Evolutionary conservation across 2,888 invertebrate genomes (phyloP).

Genomic region (Morpho achilles): DNA sequence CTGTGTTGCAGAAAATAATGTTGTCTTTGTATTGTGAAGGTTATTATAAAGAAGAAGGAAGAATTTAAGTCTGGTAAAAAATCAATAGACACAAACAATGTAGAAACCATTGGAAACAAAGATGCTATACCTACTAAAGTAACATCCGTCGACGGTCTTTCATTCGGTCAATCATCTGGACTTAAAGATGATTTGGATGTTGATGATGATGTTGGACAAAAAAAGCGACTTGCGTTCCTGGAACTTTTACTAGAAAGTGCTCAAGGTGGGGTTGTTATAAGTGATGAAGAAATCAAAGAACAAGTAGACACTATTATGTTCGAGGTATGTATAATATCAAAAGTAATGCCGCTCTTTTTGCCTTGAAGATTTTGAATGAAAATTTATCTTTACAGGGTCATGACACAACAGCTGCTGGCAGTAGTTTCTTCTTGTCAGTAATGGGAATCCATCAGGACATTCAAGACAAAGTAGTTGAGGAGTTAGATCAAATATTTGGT

Average conservation of each 20-base stretch:
- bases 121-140: conserved; percentile 13
- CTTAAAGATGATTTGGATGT: conserved; percentile 90
- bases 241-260: conserved; percentile 90
- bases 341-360: no score
- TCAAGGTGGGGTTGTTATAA: conserved; percentile 84
- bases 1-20: no score
- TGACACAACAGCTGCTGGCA: conserved; percentile 90
- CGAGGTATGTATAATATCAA: conserved; percentile 76
- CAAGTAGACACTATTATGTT: conserved; percentile 94
- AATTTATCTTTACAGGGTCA: conserved; percentile 78
- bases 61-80: conserved; percentile 84
- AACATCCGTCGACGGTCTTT: conserved; percentile 81
- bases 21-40: conserved; percentile 44
- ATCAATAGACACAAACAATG: conserved; percentile 42
- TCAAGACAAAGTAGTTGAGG: conserved; percentile 85
- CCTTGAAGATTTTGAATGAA: neutral
- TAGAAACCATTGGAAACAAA: conserved; percentile 34
- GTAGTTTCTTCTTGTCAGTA: conserved; percentile 88
- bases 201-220: conserved; percentile 89
- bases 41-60: conserved; percentile 86
- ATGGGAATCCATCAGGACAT: conserved; percentile 87
- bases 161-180: conserved; percentile 85
- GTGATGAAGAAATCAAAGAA: conserved; percentile 89
- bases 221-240: conserved; percentile 91
- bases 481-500: conserved; percentile 87